Evolutionary conservation across 2,888 invertebrate species (phyloP).

Genomic region (Pediacus dermestoides): DNA sequence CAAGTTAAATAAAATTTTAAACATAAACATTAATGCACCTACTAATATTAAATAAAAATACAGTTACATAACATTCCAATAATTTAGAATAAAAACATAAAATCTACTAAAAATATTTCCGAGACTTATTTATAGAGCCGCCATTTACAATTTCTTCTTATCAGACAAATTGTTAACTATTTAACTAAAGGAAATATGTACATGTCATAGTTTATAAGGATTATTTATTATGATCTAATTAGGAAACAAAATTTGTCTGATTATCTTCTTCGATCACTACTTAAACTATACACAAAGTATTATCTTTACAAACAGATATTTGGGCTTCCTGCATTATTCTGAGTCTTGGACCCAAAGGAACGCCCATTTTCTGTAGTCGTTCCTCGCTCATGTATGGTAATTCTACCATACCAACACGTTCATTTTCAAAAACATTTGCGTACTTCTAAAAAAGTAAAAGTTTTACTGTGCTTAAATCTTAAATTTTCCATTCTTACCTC

Average conservation of each 20-base stretch:
- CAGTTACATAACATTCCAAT: no score
- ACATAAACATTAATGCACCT: no score
- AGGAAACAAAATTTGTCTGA: no score
- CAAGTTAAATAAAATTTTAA: no score
- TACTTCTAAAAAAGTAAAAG: conserved; percentile 68
- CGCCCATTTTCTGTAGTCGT: conserved; percentile 78
- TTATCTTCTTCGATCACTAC: conserved; percentile 5
- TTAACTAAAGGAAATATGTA: no score
- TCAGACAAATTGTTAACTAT: conserved; percentile 19
- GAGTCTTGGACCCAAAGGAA: conserved; percentile 85
- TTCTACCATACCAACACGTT: conserved; percentile 86
- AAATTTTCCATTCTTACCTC: conserved; percentile 59
- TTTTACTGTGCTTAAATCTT: conserved; percentile 5
- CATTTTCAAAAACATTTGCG: conserved; percentile 75
- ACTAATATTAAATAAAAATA: no score
- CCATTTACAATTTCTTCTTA: conserved; percentile 23
- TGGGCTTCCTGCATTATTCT: conserved; percentile 85
- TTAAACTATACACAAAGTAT: conserved; percentile 62
- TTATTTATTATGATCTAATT: no score
- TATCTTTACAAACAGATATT: conserved; percentile 61
- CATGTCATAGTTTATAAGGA: no score
- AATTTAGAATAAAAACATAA: no score
- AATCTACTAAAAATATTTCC: conserved; percentile 20
- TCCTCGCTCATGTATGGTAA: conserved; percentile 88
- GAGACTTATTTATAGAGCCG: conserved; percentile 28